Percentiles rank a stretch among this genome's conserved stretches.
Evolutionary conservation across 2,797 vertebrate species (phyloP).

Genomic region (Oreortyx pictus): DNA sequence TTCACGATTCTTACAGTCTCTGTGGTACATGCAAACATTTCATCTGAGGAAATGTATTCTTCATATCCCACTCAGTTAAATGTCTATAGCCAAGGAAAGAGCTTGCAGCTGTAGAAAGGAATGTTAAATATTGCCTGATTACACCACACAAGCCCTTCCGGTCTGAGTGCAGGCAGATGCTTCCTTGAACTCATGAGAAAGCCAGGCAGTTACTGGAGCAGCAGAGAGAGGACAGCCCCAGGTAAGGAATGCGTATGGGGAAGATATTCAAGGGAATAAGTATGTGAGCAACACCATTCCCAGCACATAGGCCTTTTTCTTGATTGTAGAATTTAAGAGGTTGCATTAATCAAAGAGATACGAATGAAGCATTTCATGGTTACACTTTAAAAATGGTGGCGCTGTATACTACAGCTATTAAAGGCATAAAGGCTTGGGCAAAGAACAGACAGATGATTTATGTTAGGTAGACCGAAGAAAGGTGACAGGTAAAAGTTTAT

Average conservation of each 20-base stretch:
- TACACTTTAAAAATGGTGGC: not conserved
- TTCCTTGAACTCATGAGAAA: not conserved
- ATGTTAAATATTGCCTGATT: not conserved
- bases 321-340: not conserved
- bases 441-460: not conserved
- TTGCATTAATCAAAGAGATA: not conserved
- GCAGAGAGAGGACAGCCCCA: not conserved
- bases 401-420: not conserved
- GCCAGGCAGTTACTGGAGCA: not conserved
- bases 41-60: not conserved
- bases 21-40: not conserved
- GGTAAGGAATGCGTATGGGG: not conserved
- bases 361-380: not conserved
- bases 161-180: not conserved
- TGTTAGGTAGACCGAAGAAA: not conserved
- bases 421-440: not conserved
- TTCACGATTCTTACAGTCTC: not conserved
- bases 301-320: not conserved
- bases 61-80: not conserved
- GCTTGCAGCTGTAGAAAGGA: not conserved
- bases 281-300: not conserved
- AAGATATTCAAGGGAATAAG: not conserved
- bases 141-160: not conserved
- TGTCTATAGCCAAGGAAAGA: not conserved
- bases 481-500: not conserved